These are phyloP conservation scores for Drosophila varians DNA, from an alignment of 1,140 invertebrate genomes.

Conservation along the genomic window DNA sequence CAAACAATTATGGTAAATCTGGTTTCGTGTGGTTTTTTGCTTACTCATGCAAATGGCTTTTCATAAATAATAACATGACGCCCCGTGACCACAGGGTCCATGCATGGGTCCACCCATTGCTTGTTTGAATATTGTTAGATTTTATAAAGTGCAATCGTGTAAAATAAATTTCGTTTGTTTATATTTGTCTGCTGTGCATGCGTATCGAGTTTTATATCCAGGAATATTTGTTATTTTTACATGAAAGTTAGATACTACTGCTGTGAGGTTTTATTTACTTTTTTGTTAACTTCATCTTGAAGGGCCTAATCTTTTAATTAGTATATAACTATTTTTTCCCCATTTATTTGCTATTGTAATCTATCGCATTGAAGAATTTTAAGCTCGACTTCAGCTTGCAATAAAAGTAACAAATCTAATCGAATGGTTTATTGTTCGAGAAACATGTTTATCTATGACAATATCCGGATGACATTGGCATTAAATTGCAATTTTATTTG, in stretches of 20 bases:
- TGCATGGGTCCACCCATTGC: no score
- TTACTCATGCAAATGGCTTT: conserved; percentile 43
- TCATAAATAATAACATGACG: conserved; percentile 58
- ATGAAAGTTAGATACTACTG: no score
- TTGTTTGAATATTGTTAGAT: conserved; percentile 37
- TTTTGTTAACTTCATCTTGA: not conserved
- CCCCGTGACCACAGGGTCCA: conserved; percentile 1
- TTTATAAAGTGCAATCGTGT: conserved; percentile 54
- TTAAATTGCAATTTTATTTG: conserved; percentile 21
- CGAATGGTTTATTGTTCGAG: conserved; percentile 14
- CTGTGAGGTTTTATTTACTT: no score
- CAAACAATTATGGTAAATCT: conserved; percentile 54
- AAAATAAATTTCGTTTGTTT: conserved; percentile 64
- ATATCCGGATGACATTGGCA: not conserved
- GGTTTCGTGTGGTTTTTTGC: conserved; percentile 25
- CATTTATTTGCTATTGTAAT: not conserved
- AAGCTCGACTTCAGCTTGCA: not conserved
- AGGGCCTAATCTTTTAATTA: not conserved
- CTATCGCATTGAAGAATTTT: not conserved
- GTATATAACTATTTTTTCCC: not conserved
- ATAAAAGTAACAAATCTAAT: conserved; percentile 16
- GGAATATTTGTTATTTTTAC: no score
- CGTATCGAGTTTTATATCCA: not conserved
- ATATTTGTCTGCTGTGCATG: conserved; percentile 37
- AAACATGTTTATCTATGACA: conserved; percentile 25